Percentiles rank a stretch among this genome's conserved stretches.
These are phyloP conservation scores for Pyrocephalus nanus DNA, from an alignment of 2,797 vertebrate species.

Conservation along the genomic window DNA sequence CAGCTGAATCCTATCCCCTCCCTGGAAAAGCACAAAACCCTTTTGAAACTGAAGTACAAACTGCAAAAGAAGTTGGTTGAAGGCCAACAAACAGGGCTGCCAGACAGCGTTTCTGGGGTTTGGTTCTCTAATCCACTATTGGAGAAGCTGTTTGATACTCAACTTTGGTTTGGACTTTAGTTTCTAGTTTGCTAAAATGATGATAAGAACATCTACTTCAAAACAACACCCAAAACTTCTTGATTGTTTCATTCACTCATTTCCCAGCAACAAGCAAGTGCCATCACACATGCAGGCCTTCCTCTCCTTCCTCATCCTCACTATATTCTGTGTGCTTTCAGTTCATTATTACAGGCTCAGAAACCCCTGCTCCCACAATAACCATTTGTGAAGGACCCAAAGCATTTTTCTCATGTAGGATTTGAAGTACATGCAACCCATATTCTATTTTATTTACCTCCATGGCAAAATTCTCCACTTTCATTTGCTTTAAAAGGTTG, in stretches of 20 bases:
- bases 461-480: neutral
- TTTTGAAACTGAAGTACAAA: neutral
- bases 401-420: neutral
- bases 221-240: neutral
- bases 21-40: neutral
- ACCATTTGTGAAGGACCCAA: neutral
- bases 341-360: neutral
- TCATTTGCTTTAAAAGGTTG: neutral
- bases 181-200: neutral
- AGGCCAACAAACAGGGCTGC: rapidly evolving
- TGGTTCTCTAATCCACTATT: rapidly evolving
- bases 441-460: neutral
- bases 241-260: neutral
- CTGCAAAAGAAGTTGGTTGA: neutral
- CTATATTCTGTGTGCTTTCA: neutral
- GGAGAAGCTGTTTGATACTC: rapidly evolving
- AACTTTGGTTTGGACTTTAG: neutral
- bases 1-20: neutral
- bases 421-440: neutral
- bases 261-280: neutral
- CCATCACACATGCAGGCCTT: neutral
- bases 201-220: neutral
- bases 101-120: rapidly evolving
- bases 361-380: neutral
- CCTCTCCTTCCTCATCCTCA: neutral